Base-by-base conservation (phyloP, 2,888 invertebrate species). In the Crossocerus cetratus region DNA sequence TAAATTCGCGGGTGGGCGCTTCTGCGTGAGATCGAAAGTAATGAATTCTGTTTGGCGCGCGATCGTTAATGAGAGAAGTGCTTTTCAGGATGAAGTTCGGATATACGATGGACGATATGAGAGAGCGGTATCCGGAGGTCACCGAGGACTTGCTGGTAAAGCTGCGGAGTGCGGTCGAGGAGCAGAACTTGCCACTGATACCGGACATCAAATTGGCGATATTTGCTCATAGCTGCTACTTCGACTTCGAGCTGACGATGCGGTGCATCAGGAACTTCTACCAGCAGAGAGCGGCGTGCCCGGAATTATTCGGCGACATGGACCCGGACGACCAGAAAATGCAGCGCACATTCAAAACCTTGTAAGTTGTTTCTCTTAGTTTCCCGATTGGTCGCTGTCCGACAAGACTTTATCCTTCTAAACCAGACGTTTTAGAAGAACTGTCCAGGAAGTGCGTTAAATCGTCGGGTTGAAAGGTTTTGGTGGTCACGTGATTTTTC, bases 201-300 rank as follows among this genome's bases (percentile, higher is more conserved):
- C 85, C 92, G 43, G 92, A 93, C 78, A 93, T 94, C 88, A 94
- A 94, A 86, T 90, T 94, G 65, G 91, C 93, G 42, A 87, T 94
- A 55, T 95, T 95, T 85, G 92, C 94, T 78, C 92, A 94, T 83
- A 94, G 94, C 59, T 94, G 94, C 87, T 92, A 93, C 72, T 93
- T 92, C 67, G 91, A 93, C 53, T 83, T 93, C 80, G 93, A 93
- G 14, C 92, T 91, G 63, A 93, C 93, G 0, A 93, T 93, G 85
- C 90, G 86, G n/a, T 94, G 94, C 81, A 93, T 95, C 80, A 91
- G 92, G 78, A 91, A 91, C 70, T 94, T 93, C 89, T 94, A 93
- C 85, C 91, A 91, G 43, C 89, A 92, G 65, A 92, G 93, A 75
- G 92, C 92, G 78, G 92, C 92, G 77, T 91, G 92, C 0, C 93